These are phyloP conservation scores for Hyposoter didymator DNA, from an alignment of 2,888 invertebrate genomes.

Conservation along the genomic window DNA sequence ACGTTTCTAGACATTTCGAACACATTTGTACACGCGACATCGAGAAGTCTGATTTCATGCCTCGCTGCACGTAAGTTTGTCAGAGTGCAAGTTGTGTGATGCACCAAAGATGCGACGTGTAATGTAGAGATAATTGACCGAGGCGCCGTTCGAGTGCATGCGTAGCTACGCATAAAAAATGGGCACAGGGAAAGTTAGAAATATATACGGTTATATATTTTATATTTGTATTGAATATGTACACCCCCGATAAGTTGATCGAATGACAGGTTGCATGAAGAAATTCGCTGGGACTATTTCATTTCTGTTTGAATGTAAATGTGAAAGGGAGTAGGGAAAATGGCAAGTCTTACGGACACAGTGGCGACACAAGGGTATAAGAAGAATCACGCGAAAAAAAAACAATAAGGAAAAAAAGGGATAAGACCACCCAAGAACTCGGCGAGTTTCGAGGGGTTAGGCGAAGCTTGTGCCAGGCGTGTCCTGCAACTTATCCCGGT, in stretches of 20 bases:
- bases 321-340: constrained; percentile 48
- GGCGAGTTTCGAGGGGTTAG: constrained; percentile 27
- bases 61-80: constrained; percentile 8
- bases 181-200: not conserved
- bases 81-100: not conserved
- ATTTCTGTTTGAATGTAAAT: constrained; percentile 31
- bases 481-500: constrained; percentile 67
- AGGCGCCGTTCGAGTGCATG: not conserved
- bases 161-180: constrained; percentile 16
- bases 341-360: constrained; percentile 42
- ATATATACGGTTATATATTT: not conserved
- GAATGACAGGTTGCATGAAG: constrained; percentile 66
- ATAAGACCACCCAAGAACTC: constrained; percentile 25
- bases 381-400: constrained; percentile 47
- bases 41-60: constrained; percentile 1
- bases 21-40: constrained; percentile 1
- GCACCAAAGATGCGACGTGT: constrained; percentile 37
- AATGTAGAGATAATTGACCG: constrained; percentile 7
- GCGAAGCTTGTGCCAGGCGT: constrained; percentile 57
- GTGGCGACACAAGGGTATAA: constrained; percentile 33
- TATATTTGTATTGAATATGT: constrained; percentile 22
- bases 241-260: constrained; percentile 51
- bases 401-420: constrained; percentile 26
- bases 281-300: constrained; percentile 51
- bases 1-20: not conserved